phyloP scores from a whole-genome alignment of 2,888 invertebrate genomes.

The Ochropleura leucogaster region DNA sequence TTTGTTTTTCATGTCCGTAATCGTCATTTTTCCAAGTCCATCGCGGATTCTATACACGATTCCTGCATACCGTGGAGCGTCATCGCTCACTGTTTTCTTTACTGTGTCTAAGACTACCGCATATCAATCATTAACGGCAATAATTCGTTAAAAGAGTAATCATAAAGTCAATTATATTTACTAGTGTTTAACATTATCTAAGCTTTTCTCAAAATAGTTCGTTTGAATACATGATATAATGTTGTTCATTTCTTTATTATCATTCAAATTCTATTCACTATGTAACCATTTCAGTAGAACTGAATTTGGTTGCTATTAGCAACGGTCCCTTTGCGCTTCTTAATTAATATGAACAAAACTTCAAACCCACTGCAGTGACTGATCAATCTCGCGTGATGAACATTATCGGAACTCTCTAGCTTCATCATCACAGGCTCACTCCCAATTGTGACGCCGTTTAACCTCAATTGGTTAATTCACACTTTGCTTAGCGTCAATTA shows the following conservation, averaged over 20 bases:
- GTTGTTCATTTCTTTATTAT: too few species aligned
- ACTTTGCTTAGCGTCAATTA: constrained; percentile 73
- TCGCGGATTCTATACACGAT: constrained; percentile 19
- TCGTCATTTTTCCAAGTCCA: constrained; percentile 6
- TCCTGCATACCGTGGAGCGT: neutral
- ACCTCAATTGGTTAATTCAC: constrained; percentile 76
- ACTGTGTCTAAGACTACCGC: neutral
- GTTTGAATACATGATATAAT: neutral
- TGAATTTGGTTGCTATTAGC: too few species aligned
- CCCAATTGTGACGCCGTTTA: constrained; percentile 68
- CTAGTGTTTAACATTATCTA: neutral
- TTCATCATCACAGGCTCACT: constrained; percentile 44
- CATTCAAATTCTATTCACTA: too few species aligned
- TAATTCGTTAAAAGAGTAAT: neutral
- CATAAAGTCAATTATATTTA: neutral
- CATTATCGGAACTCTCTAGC: neutral
- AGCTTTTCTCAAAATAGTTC: neutral
- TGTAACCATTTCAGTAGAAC: too few species aligned
- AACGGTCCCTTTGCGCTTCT: too few species aligned
- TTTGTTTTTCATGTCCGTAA: neutral
- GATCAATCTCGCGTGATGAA: constrained; percentile 15
- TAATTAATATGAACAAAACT: neutral
- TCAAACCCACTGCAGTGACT: neutral
- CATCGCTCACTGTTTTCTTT: constrained; percentile 22
- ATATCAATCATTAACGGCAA: neutral